phyloP scores from a whole-genome alignment of 2,113 vertebrate genomes.

The Corythaeola cristata region DNA sequence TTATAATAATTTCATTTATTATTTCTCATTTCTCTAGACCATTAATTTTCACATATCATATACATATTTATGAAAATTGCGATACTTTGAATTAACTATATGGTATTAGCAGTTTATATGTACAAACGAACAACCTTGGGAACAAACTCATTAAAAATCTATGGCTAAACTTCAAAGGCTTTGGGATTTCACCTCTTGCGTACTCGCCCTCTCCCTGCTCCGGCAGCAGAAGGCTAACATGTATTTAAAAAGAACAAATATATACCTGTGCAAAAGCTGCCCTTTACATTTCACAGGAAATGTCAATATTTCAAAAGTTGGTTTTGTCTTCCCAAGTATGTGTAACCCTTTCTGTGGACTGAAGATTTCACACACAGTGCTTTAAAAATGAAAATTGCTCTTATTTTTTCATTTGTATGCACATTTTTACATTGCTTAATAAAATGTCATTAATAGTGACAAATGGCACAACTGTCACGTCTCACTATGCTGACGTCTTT shows the following conservation, averaged over 20 bases:
- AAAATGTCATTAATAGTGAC: constrained; percentile 2
- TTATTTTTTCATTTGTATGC: neutral
- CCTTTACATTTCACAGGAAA: constrained; percentile 49
- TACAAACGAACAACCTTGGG: constrained; percentile 5
- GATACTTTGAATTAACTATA: neutral
- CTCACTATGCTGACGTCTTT: neutral
- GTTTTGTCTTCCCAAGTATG: constrained; percentile 1
- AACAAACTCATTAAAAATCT: constrained; percentile 54
- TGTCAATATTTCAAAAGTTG: constrained; percentile 26
- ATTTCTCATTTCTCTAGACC: constrained; percentile 1
- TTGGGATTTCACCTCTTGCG: neutral
- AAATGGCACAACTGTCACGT: constrained; percentile 23
- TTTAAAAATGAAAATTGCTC: neutral
- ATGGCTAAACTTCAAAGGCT: neutral
- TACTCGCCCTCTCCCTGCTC: neutral
- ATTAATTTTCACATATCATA: neutral
- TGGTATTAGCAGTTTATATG: neutral
- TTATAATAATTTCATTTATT: constrained; percentile 2
- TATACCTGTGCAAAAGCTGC: constrained; percentile 38
- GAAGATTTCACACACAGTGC: neutral
- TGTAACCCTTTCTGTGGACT: neutral
- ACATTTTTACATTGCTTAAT: neutral
- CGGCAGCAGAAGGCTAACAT: neutral
- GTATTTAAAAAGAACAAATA: constrained; percentile 49
- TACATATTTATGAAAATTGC: neutral